Percentiles rank a stretch among this genome's conserved stretches.
Conservation (phyloP, 2,797 vertebrate genomes). For the Borostomias antarcticus region DNA sequence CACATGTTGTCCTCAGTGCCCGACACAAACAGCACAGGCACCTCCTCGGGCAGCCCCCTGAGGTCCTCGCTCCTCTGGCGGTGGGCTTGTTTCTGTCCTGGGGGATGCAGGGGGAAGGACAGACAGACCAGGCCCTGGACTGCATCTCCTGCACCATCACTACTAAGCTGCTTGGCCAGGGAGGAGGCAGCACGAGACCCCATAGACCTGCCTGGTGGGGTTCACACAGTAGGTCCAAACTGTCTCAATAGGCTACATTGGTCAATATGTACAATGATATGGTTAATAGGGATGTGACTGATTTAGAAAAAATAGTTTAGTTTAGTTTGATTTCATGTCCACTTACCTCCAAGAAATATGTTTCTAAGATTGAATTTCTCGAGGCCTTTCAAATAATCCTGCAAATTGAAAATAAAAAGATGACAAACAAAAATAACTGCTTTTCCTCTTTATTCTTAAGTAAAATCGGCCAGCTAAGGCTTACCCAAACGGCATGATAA, state of each 20-base stretch:
- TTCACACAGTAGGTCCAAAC: slow-evolving; percentile 6
- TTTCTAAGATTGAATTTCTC: slow-evolving; percentile 76
- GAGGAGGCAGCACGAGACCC: slow-evolving; percentile 87
- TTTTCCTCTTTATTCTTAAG: neutral
- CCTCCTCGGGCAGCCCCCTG: slow-evolving; percentile 65
- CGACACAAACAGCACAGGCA: slow-evolving; percentile 87
- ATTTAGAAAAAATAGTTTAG: neutral
- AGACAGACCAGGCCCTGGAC: slow-evolving; percentile 87
- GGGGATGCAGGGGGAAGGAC: slow-evolving; percentile 89
- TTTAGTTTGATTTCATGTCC: neutral
- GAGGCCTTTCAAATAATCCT: slow-evolving; percentile 85
- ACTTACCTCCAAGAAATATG: slow-evolving; percentile 87
- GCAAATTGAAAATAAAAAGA: slow-evolving; percentile 27
- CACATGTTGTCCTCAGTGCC: slow-evolving; percentile 92
- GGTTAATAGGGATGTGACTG: neutral
- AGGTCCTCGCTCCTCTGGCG: slow-evolving; percentile 86
- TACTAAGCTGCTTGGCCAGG: slow-evolving; percentile 69
- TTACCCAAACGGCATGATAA: slow-evolving; percentile 85
- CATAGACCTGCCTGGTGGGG: slow-evolving; percentile 87
- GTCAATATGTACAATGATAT: slow-evolving; percentile 1
- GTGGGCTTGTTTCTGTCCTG: slow-evolving; percentile 77
- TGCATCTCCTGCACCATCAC: slow-evolving; percentile 63
- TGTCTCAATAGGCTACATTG: neutral
- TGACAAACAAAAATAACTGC: too few species aligned
- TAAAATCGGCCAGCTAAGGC: slow-evolving; percentile 28